Base-by-base conservation (phyloP, 2,797 vertebrate species). In the Malacoctenus gilli region DNA sequence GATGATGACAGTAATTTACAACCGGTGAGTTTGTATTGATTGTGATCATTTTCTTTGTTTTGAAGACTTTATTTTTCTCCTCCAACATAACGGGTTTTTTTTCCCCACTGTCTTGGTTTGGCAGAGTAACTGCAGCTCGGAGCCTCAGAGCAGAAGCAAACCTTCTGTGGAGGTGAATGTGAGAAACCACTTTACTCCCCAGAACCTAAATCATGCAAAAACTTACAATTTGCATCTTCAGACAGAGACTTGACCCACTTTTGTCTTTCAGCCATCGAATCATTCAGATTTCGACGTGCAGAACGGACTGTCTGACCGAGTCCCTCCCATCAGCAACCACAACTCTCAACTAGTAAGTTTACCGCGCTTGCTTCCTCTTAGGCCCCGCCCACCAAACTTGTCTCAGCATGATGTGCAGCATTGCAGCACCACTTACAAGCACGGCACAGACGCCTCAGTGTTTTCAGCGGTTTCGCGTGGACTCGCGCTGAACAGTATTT, bases 1-100 rank as follows among this genome's bases (percentile, higher is more conserved):
- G 85, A 89, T 1, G 87, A 89, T 3, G 80, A 89, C 54, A 55
- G 56, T 28, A 80, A 70, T 51, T 55, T 65, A 0, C 81, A 57
- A 44, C 32, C 44, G 14, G 90, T 89, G 59, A 73, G 79, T 81
- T 18, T 4, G 47, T 4, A 8, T 0, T 3, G 2, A 3, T 13
- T 48, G 39, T 44, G n/a, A 5, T 20, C 13, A 4, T 31, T 15
- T 12, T 18, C 46, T 28, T 15, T 32, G 15, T 36, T 58, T n/a
- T n/a, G n/a, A n/a, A n/a, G 30, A n/a, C 1, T 8, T 44, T 2
- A 47, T 43, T 30, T 8, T 14, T 59, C 36, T 28, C 9, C 4
- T 28, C 4, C 22, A 23, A 28, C 25, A 6, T 28, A 6, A 5
- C 6, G 25, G 6, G 25, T 5, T 28, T 23, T 4, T 23, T 28